Evolutionary conservation across 2,113 vertebrate genomes (phyloP), one percentile per base, ranked within the genome.

Genomic region (Pardalotus punctatus): DNA sequence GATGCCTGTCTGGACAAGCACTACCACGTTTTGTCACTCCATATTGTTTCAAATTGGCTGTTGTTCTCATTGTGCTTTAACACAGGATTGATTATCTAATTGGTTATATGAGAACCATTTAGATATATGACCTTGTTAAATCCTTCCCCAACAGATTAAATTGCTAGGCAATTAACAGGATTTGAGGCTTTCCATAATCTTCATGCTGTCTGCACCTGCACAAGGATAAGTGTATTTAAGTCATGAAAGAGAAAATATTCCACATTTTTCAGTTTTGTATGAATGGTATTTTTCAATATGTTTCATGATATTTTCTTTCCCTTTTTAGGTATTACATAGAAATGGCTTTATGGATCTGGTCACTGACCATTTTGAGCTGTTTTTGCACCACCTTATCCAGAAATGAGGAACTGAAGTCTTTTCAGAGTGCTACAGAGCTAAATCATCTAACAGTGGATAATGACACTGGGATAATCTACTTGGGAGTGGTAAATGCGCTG

Each of bases 401-500:
- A 90, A 78, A 87, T 65, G 96, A 97, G 43, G 97, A 97, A 81
- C 94, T 70, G 58, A 93, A 95, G 25, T 81, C 14, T 83, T 98
- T 98, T 95, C 61, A 23, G 54, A 99, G 98, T 2, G 17, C 79
- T 11, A 98, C 95, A 2, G 97, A 98, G 71, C 98, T 99, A 94
- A 99, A 99, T 97, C 99, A 99, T 70, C 97, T 99, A 90, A 98
- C 97, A 6, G 96, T 98, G 77, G 98, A 99, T 18, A 86, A 97
- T 3, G 96, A 71, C 10, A 98, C 99, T 0, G 99, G 99, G 11
- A 97, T 95, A 21, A 98, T 99, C 47, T 99, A 99, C 72, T 87
- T 99, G 64, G 99, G 99, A 29, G 98, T 99, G 0, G 98, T 99
- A 88, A 99, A 99, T 74, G n/a, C 56, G 6, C 97, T 99, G 15